Percentiles rank a stretch among this genome's conserved stretches.
These are phyloP conservation scores for Dicerorhinus sumatrensis DNA, from an alignment of 2,113 vertebrate species.

Conservation along the genomic window DNA sequence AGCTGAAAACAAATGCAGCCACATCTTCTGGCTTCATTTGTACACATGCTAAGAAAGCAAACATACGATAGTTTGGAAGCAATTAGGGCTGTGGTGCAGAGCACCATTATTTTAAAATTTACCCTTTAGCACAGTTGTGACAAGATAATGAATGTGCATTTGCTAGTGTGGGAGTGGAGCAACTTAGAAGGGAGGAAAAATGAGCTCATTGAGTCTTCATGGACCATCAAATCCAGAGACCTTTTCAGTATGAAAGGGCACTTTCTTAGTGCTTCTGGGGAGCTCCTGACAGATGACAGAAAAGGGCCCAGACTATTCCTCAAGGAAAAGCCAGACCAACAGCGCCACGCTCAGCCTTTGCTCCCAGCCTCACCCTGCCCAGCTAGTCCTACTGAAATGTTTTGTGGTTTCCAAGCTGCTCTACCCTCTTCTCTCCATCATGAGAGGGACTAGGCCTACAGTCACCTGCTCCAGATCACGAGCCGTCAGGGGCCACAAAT, in stretches of 20 bases:
- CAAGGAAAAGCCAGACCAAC: background rate
- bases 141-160: slow-evolving; percentile 76
- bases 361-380: background rate
- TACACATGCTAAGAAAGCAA: slow-evolving; percentile 69
- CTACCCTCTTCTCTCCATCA: background rate
- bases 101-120: slow-evolving; percentile 77
- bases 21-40: slow-evolving; percentile 56
- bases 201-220: slow-evolving; percentile 71
- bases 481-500: background rate
- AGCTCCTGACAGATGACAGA: slow-evolving; percentile 41
- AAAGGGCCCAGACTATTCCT: slow-evolving; percentile 48
- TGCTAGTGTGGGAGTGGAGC: slow-evolving; percentile 47
- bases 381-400: background rate
- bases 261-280: slow-evolving; percentile 43
- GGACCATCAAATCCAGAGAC: slow-evolving; percentile 73
- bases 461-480: background rate
- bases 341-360: background rate
- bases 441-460: background rate
- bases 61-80: slow-evolving; percentile 46
- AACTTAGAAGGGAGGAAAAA: slow-evolving; percentile 60
- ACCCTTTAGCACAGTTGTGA: slow-evolving; percentile 73
- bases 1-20: slow-evolving; percentile 50
- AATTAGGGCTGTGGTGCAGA: slow-evolving; percentile 72
- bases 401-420: background rate
- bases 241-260: slow-evolving; percentile 56